A percentile compares a stretch with the other conserved stretches of the same genome.
Conservation (phyloP, 1,140 invertebrate species). For the Sarcophaga bullata region DNA sequence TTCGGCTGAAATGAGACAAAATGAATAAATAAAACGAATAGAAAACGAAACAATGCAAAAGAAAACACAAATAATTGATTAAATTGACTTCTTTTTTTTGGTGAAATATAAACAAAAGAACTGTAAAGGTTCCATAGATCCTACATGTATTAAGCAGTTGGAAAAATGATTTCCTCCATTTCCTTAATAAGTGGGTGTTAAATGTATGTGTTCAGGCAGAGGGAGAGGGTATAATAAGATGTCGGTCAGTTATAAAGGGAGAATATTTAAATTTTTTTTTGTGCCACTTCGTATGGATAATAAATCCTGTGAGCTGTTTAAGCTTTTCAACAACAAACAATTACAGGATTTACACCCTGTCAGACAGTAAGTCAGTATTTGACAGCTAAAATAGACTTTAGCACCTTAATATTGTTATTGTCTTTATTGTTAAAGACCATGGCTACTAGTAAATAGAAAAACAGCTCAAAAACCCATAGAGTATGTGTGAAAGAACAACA, state of each 20-base stretch:
- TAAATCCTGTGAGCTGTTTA: neutral
- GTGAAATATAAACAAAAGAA: no score
- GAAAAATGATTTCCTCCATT: neutral
- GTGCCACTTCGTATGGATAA: neutral
- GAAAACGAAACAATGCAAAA: constrained; percentile 1
- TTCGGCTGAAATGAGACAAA: constrained; percentile 68
- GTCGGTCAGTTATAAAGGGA: no score
- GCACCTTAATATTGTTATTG: constrained; percentile 1
- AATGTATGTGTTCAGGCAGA: no score
- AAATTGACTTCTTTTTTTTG: neutral
- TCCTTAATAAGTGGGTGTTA: neutral
- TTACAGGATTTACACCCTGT: constrained; percentile 42
- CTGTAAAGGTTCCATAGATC: neutral
- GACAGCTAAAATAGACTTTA: constrained; percentile 42
- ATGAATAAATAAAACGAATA: neutral
- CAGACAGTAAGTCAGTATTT: constrained; percentile 40
- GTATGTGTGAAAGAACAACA: neutral
- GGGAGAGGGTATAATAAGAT: no score
- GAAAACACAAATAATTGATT: constrained; percentile 25
- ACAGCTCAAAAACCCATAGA: neutral
- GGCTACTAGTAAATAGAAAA: neutral
- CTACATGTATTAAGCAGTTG: neutral
- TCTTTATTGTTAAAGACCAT: neutral
- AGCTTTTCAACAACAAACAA: constrained; percentile 35
- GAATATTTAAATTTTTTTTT: no score